Conservation (phyloP, 2,888 invertebrate genomes). For the Apoda limacodes region DNA sequence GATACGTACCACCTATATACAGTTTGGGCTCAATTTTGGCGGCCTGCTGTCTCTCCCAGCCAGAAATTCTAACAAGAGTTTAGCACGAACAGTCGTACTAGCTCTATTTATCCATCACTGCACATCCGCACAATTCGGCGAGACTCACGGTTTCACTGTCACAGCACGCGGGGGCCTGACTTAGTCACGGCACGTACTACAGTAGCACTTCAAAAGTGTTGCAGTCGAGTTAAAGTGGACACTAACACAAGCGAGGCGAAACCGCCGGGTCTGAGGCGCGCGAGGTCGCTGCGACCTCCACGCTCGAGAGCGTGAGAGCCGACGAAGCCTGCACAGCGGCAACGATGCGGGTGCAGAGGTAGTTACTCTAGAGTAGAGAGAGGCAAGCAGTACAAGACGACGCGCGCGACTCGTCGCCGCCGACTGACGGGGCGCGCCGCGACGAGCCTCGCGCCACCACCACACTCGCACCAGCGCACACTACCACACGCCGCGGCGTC, state of each 20-base stretch:
- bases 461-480: constrained; percentile 52
- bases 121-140: constrained; percentile 63
- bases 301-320: constrained; percentile 61
- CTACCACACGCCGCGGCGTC: constrained; percentile 36
- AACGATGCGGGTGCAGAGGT: constrained; percentile 32
- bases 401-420: constrained; percentile 66
- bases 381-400: constrained; percentile 53
- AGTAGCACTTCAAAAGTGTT: constrained; percentile 34
- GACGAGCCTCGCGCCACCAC: constrained; percentile 46
- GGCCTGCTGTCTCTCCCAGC: constrained; percentile 49
- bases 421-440: constrained; percentile 66
- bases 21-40: constrained; percentile 69
- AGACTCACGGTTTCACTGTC: constrained; percentile 66
- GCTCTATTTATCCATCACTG: constrained; percentile 66
- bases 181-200: constrained; percentile 49
- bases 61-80: constrained; percentile 41
- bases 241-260: constrained; percentile 33
- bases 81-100: constrained; percentile 44
- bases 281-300: constrained; percentile 52
- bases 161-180: constrained; percentile 56
- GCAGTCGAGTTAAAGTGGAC: constrained; percentile 38
- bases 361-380: constrained; percentile 23
- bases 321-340: constrained; percentile 50
- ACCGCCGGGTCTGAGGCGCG: constrained; percentile 37
- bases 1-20: constrained; percentile 65